A percentile compares a stretch with the other conserved stretches of the same genome.
Evolutionary conservation across 2,113 vertebrate genomes (phyloP).

Genomic region (Leptosomus discolor): DNA sequence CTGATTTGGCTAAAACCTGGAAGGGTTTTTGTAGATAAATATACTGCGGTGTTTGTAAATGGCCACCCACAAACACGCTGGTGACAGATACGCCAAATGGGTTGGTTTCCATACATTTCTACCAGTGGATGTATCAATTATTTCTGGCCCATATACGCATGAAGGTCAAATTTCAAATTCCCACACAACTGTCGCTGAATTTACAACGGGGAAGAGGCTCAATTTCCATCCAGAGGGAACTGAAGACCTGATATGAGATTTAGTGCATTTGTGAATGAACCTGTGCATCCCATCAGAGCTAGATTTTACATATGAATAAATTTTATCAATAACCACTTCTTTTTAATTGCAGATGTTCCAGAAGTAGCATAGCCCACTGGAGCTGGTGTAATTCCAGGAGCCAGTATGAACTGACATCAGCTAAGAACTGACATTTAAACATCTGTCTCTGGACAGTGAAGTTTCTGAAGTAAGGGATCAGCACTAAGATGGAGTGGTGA

Average conservation of each 20-base stretch:
- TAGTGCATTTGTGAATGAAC: not conserved
- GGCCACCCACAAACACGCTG: not conserved
- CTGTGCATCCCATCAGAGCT: not conserved
- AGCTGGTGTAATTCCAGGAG: not conserved
- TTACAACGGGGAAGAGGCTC: not conserved
- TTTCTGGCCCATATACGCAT: not conserved
- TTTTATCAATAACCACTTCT: not conserved
- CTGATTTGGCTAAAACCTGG: constrained; percentile 28
- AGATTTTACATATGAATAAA: not conserved
- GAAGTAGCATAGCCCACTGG: rapidly evolving
- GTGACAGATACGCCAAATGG: not conserved
- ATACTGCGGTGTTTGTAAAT: not conserved
- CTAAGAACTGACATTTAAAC: not conserved
- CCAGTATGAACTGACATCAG: not conserved
- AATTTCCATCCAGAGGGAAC: not conserved
- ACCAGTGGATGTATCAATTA: not conserved
- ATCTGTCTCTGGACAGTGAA: not conserved
- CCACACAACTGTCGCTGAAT: not conserved
- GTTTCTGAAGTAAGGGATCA: not conserved
- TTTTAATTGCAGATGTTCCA: not conserved
- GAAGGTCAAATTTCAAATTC: not conserved
- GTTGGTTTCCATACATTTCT: not conserved
- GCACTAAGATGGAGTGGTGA: not conserved
- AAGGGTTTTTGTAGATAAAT: not conserved
- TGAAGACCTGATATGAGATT: not conserved